Evolutionary conservation across 2,888 invertebrate species (phyloP).

Genomic region (Drosophila prostipennis): DNA sequence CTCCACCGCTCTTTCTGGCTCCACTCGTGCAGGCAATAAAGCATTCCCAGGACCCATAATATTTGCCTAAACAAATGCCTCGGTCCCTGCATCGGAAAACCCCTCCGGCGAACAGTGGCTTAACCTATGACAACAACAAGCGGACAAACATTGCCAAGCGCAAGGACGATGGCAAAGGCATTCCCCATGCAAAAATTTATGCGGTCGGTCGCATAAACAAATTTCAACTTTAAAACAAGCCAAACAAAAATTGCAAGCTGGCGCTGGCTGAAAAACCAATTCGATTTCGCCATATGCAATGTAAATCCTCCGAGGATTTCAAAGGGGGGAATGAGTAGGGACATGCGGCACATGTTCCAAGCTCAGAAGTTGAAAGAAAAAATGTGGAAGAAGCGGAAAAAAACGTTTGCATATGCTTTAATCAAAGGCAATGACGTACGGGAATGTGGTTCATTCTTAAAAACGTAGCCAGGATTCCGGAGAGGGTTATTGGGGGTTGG

Average conservation of each 20-base stretch:
- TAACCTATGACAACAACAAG: constrained; percentile 35
- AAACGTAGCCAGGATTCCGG: constrained; percentile 39
- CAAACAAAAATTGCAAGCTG: constrained; percentile 49
- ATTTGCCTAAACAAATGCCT: constrained; percentile 46
- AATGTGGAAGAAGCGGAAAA: constrained; percentile 18
- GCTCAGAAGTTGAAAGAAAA: constrained; percentile 10
- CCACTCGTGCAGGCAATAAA: constrained; percentile 30
- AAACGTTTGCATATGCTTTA: constrained; percentile 64
- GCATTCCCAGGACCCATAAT: constrained; percentile 49
- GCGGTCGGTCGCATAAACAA: constrained; percentile 57
- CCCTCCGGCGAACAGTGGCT: constrained; percentile 24
- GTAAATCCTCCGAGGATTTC: constrained; percentile 37
- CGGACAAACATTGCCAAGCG: constrained; percentile 20
- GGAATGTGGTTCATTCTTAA: constrained; percentile 71
- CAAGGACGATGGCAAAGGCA: constrained; percentile 39
- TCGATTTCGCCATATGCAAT: constrained; percentile 48
- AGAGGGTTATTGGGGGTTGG: not conserved
- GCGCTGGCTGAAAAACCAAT: constrained; percentile 36
- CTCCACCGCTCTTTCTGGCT: constrained; percentile 10
- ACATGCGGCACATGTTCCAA: constrained; percentile 30
- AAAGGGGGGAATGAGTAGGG: constrained; percentile 3
- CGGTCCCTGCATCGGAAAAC: constrained; percentile 11
- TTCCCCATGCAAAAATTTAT: constrained; percentile 55
- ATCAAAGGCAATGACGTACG: constrained; percentile 68
- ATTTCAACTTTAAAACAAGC: constrained; percentile 51